Evolutionary conservation across 2,888 invertebrate species (phyloP).

Genomic region (Thyatira batis): DNA sequence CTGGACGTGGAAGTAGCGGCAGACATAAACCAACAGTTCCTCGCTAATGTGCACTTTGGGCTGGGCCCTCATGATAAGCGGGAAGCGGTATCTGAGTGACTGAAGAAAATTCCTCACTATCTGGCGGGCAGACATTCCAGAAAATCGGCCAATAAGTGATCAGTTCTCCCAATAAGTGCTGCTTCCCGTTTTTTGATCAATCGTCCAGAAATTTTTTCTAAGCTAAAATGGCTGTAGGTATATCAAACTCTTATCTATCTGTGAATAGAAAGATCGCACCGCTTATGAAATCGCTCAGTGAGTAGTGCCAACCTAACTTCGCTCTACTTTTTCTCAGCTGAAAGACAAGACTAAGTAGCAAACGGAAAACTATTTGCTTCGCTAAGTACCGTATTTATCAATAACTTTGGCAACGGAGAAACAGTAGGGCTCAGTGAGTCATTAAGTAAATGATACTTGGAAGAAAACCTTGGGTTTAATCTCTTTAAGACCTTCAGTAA

Average conservation of each 20-base stretch:
- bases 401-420: neutral
- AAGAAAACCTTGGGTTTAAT: neutral
- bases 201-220: too few relatives aligned
- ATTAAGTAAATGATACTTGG: slow-evolving; percentile 4
- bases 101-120: neutral
- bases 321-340: neutral
- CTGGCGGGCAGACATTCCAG: neutral
- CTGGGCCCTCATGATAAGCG: neutral
- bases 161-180: too few relatives aligned
- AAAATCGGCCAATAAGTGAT: too few relatives aligned
- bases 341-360: slow-evolving; percentile 3
- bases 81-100: neutral
- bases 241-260: too few relatives aligned
- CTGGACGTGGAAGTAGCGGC: slow-evolving; percentile 8
- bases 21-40: slow-evolving; percentile 17
- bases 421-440: neutral
- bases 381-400: slow-evolving; percentile 2
- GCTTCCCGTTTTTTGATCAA: too few relatives aligned
- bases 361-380: neutral
- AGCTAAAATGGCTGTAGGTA: too few relatives aligned
- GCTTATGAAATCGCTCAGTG: neutral
- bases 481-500: neutral
- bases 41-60: slow-evolving; percentile 20
- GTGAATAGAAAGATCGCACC: neutral
- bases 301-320: neutral